Conservation (phyloP, 2,888 invertebrate species). For the Terebella lapidaria region DNA sequence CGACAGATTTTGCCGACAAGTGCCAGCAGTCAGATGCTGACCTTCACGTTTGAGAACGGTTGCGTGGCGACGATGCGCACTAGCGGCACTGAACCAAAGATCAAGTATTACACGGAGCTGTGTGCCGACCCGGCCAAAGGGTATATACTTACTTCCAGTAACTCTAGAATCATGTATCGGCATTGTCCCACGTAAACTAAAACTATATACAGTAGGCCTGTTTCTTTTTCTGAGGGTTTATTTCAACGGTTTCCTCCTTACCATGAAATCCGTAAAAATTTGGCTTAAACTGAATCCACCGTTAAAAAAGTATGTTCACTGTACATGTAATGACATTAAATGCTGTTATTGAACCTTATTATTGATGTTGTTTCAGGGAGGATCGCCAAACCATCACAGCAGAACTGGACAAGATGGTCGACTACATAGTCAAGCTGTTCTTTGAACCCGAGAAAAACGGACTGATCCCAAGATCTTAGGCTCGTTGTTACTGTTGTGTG, state of each 20-base stretch:
- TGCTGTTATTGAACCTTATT: not conserved
- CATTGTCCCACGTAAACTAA: not conserved
- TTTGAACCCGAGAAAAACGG: slow-evolving; percentile 72
- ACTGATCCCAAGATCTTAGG: slow-evolving; percentile 52
- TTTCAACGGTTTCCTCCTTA: too few species aligned
- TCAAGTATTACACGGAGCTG: slow-evolving; percentile 89
- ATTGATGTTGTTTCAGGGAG: slow-evolving; percentile 57
- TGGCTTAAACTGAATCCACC: not conserved
- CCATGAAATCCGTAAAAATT: too few species aligned
- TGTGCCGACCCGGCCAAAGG: slow-evolving; percentile 39
- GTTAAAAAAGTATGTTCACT: not conserved
- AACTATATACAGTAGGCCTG: too few species aligned
- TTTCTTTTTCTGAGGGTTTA: too few species aligned
- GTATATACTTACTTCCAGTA: slow-evolving; percentile 14
- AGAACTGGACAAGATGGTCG: slow-evolving; percentile 70
- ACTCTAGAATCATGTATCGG: not conserved
- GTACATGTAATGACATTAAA: not conserved
- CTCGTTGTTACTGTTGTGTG: too few species aligned
- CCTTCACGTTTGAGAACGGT: slow-evolving; percentile 83
- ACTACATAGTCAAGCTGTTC: slow-evolving; percentile 72
- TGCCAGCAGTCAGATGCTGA: slow-evolving; percentile 78
- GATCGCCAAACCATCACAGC: slow-evolving; percentile 63
- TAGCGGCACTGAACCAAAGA: slow-evolving; percentile 97
- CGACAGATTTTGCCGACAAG: slow-evolving; percentile 56
- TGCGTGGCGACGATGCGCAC: slow-evolving; percentile 83